phyloP scores from a whole-genome alignment of 2,797 vertebrate species.

The Buphagus erythrorhynchus region DNA sequence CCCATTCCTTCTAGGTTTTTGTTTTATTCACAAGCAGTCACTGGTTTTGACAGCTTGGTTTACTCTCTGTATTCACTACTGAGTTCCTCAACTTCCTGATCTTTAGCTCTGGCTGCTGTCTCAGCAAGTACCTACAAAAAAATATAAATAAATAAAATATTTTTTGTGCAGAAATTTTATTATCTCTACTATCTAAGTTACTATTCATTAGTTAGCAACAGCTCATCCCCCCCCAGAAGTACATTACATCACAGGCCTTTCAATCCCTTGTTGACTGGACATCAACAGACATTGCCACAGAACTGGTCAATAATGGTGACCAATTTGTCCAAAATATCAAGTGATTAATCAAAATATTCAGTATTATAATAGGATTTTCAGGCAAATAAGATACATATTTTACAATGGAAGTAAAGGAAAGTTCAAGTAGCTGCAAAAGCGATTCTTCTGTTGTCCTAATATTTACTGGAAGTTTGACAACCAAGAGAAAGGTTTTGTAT shows the following conservation, averaged over 20 bases:
- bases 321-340: background rate
- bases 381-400: background rate
- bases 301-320: background rate
- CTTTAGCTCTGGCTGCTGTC: background rate
- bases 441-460: background rate
- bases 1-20: background rate
- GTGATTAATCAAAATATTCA: background rate
- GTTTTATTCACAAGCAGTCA: background rate
- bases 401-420: background rate
- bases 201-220: background rate
- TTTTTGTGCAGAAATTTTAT: background rate
- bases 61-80: background rate
- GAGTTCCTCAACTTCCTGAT: background rate
- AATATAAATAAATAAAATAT: background rate
- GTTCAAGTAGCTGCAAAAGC: background rate
- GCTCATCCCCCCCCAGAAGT: accelerated
- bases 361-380: background rate
- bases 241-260: background rate
- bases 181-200: background rate
- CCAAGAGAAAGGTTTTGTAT: background rate
- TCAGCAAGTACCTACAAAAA: background rate
- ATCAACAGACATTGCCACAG: background rate
- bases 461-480: background rate
- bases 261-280: background rate
- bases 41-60: background rate